Percentiles rank a stretch among this genome's conserved stretches.
phyloP scores from a whole-genome alignment of 1,140 invertebrate genomes.

The Drosophila lowei region DNA sequence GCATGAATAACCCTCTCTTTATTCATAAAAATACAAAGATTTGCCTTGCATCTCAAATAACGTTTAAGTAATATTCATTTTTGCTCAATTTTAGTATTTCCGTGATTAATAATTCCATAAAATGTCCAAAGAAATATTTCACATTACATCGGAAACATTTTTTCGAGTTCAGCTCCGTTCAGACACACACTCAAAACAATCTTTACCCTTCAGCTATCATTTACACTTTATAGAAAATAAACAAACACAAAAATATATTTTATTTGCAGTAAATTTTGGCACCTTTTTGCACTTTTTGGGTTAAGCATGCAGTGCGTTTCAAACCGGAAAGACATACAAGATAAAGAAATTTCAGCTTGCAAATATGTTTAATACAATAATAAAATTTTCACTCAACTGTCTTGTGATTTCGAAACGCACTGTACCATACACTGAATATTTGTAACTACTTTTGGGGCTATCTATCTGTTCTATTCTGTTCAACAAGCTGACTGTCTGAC shows the following conservation, averaged over 20 bases:
- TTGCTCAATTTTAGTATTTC: background rate
- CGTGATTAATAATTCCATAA: too few relatives aligned
- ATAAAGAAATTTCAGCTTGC: too few relatives aligned
- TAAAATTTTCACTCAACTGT: too few relatives aligned
- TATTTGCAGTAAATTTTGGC: constrained; percentile 41
- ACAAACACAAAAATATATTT: constrained; percentile 14
- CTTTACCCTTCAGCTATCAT: constrained; percentile 20
- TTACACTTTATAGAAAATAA: constrained; percentile 23
- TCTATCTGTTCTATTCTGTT: constrained; percentile 5
- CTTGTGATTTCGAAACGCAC: background rate
- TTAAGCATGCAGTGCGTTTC: constrained; percentile 7
- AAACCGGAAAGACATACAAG: too few relatives aligned
- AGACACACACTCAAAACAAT: constrained; percentile 4
- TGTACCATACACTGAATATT: background rate
- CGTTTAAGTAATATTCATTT: too few relatives aligned
- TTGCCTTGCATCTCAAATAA: background rate
- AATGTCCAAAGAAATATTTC: too few relatives aligned
- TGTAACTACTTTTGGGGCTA: constrained; percentile 32
- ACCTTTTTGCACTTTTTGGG: constrained; percentile 35
- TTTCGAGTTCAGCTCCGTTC: constrained; percentile 6
- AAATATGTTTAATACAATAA: background rate
- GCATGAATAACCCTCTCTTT: background rate
- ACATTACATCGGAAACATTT: background rate
- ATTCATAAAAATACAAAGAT: background rate
- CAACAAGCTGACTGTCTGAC: constrained; percentile 18